Conservation (phyloP, 2,797 vertebrate species). For the Leptatherina wallacei region DNA sequence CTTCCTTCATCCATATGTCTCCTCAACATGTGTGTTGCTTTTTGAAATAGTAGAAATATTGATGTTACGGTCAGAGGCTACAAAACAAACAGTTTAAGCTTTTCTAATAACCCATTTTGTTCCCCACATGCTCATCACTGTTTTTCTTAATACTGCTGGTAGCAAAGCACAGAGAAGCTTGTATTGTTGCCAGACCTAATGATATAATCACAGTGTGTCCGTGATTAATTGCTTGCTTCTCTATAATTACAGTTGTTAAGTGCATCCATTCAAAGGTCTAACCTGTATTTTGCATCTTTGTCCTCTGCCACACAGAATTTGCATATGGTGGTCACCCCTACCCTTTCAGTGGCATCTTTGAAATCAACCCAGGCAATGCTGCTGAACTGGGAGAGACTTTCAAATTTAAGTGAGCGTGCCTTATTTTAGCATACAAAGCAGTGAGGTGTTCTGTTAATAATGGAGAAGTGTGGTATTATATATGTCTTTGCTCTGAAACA, state of each 20-base stretch:
- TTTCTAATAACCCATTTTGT: neutral
- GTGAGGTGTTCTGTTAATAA: neutral
- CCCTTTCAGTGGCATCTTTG: slow-evolving; percentile 94
- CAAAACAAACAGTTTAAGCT: neutral
- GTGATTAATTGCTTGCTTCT: slow-evolving; percentile 37
- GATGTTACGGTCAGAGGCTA: neutral
- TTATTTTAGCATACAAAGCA: neutral
- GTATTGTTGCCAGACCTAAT: slow-evolving; percentile 54
- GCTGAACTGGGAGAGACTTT: slow-evolving; percentile 92
- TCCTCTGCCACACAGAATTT: slow-evolving; percentile 84
- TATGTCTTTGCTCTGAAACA: slow-evolving; percentile 56
- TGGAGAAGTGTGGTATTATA: slow-evolving; percentile 5
- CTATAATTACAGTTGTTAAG: slow-evolving; percentile 52
- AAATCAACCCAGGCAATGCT: slow-evolving; percentile 90
- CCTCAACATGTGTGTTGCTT: neutral
- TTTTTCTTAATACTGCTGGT: slow-evolving; percentile 30
- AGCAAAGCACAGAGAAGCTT: slow-evolving; percentile 30
- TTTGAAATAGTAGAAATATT: neutral
- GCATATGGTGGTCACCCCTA: slow-evolving; percentile 94
- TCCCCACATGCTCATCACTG: slow-evolving; percentile 2
- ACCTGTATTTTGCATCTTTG: slow-evolving; percentile 30
- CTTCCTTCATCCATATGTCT: neutral
- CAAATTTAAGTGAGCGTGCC: slow-evolving; percentile 91
- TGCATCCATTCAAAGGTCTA: neutral
- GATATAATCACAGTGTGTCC: slow-evolving; percentile 41